Evolutionary conservation across 2,113 vertebrate species (phyloP), one percentile per base, ranked within the genome.

Genomic region (Marmota flaviventris): DNA sequence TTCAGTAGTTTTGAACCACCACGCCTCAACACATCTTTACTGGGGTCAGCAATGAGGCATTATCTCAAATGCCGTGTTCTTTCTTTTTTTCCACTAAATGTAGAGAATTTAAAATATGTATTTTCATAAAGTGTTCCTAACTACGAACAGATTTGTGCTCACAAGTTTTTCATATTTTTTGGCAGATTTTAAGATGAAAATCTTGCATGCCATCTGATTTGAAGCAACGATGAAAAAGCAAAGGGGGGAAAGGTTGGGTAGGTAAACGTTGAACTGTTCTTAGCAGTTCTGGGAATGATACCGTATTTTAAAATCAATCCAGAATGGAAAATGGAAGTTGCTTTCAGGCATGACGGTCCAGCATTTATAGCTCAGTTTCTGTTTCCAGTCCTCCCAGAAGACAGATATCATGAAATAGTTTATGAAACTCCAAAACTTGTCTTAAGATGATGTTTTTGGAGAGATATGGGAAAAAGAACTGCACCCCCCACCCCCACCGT

Each of bases 251-350:
- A 58, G 79, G 58, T 77, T 58, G 79, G 32, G 89, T 92, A 92
- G 65, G 93, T 88, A 81, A 83, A 92, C 94, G 75, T 6, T 56
- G 79, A 95, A 81, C 76, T 81, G 78, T 92, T 91, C 92, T 90
- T 56, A 96, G 73, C 78, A 58, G 72, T 94, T 96, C 89, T 97
- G 90, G 92, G 79, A 96, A 92, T 94, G 84, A 87, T 93, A 96
- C 92, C 87, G 82, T 87, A 27, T 85, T 96, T 97, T 94, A 91
- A 97, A 97, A 94, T 90, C 96, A 95, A 85, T 93, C 86, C 94
- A 97, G 95, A 96, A 89, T 93, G 93, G 95, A 97, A 97, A 96
- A 95, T 94, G 89, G 75, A 97, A 84, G 61, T 94, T 97, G 86
- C 94, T 97, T 79, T 96, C 95, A 97, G 93, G 92, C 97, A 90